Evolutionary conservation across 2,113 vertebrate genomes (phyloP), one percentile per base, ranked within the genome.

Genomic region (Junco hyemalis): DNA sequence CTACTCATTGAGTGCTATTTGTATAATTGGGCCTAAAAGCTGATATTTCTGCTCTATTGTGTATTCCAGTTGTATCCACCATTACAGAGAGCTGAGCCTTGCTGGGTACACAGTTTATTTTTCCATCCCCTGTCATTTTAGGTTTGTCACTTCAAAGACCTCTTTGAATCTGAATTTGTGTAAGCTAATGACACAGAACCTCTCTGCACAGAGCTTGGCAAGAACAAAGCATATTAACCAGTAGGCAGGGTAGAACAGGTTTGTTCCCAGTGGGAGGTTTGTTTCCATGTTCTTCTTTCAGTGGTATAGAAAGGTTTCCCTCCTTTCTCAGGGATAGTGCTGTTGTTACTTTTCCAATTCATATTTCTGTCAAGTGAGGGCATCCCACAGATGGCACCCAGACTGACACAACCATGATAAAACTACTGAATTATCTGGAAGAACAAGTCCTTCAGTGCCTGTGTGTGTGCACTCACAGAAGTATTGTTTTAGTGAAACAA

Each of bases 71-170:
- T 96, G 33, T 47, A n/a, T 5, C 81, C 44, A 38, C 44, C 47
- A 77, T 82, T 60, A 86, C 66, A 94, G 56, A 88, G 35, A 78
- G 12, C 22, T 78, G 64, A 83, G 60, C 76, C 48, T 88, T 81
- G 40, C 64, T 83, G 88, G 6, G n/a, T 86, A 74, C 48, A 91
- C 40, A 83, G 36, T 84, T 90, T 90, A n/a, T 96, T 93, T 93
- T 93, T 82, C 77, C 69, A 78, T 68, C 72, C 50, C 28, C 36
- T 90, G 51, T 74, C 88, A 76, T 92, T 90, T 95, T 57, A 81
- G 12, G 16, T 94, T 93, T 94, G 80, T 93, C 65, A 84, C 83
- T 94, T 96, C 90, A 94, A 93, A 95, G 69, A 88, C 85, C 53
- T 80, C 72, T 96, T 95, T 96, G 86, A 96, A 74, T 56, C 33